Conservation (phyloP, 2,113 vertebrate species). For the Pluvialis apricaria region DNA sequence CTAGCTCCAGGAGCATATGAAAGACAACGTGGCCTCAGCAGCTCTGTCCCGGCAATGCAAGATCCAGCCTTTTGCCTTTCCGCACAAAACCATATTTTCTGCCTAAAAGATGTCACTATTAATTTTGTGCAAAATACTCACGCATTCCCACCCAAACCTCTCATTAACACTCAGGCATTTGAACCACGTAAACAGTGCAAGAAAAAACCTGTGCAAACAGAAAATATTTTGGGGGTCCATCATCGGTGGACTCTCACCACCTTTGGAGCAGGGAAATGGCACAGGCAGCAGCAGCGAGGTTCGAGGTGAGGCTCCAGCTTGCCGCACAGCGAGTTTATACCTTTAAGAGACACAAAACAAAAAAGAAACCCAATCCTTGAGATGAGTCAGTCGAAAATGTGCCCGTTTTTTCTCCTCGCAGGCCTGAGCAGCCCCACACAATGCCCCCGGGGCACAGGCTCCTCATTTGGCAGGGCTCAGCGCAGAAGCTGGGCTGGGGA, state of each 20-base stretch:
- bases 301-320: neutral
- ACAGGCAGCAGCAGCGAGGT: neutral
- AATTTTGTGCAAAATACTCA: neutral
- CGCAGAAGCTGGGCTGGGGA: neutral
- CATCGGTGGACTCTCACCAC: neutral
- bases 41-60: neutral
- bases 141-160: neutral
- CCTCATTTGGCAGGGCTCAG: constrained; percentile 53
- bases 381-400: constrained; percentile 1
- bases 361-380: neutral
- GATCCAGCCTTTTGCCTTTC: neutral
- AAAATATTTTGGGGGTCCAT: neutral
- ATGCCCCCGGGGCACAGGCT: constrained; percentile 15
- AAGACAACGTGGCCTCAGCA: neutral
- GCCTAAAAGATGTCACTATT: neutral
- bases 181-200: neutral
- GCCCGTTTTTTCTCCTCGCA: neutral
- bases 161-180: neutral
- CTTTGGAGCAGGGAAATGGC: neutral
- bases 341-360: neutral
- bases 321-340: neutral
- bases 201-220: neutral
- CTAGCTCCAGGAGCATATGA: neutral
- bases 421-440: constrained; percentile 46
- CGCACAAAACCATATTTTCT: rapidly evolving